A percentile compares a stretch with the other conserved stretches of the same genome.
Conservation (phyloP, 30 jellyfish, hydroid and myxozoan species). For the Sanderia malayensis region DNA sequence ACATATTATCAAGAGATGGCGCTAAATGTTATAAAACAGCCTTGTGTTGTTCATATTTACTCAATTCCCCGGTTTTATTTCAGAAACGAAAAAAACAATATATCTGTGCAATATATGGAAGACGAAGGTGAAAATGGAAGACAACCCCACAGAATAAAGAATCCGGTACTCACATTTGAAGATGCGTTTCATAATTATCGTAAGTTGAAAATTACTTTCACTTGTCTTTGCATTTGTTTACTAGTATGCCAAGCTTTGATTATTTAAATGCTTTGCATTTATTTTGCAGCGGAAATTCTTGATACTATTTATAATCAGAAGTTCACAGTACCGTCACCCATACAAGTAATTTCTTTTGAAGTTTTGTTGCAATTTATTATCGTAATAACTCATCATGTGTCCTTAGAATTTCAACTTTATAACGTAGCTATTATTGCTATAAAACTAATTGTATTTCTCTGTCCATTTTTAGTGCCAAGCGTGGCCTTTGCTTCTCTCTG, state of each 20-base stretch:
- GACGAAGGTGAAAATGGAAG: conserved; percentile 19
- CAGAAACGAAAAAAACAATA: conserved; percentile 71
- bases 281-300: conserved; percentile 81
- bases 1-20: no score
- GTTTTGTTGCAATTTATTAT: no score
- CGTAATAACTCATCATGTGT: no score
- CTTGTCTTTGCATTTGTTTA: no score
- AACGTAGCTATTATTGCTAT: no score
- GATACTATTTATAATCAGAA: conserved; percentile 78
- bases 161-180: conserved; percentile 82
- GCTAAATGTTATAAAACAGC: no score
- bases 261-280: no score
- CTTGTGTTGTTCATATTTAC: no score
- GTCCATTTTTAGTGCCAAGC: conserved; percentile 82
- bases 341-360: conserved; percentile 65
- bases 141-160: conserved; percentile 27
- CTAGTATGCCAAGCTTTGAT: no score
- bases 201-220: no score
- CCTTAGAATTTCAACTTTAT: no score
- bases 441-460: background rate
- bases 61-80: no score
- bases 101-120: conserved; percentile 52
- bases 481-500: conserved; percentile 98
- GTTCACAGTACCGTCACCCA: conserved; percentile 89
- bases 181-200: conserved; percentile 86